Conservation (phyloP, 2,888 invertebrate species). For the Coelinius sp. region DNA sequence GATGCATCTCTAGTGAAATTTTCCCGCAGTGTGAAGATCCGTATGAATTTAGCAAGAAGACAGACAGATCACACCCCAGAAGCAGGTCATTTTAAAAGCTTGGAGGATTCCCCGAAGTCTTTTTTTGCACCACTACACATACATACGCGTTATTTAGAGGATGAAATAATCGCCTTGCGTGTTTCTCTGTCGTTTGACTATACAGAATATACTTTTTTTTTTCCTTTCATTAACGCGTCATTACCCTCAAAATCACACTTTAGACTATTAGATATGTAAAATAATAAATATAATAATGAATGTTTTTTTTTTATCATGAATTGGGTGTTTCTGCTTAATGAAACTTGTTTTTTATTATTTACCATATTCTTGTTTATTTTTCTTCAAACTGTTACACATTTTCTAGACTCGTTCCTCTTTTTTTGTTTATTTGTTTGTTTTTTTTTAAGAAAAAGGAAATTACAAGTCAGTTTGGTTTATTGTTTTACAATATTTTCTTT, state of each 20-base stretch:
- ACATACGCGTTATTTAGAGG: constrained; percentile 28
- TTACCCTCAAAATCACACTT: constrained; percentile 12
- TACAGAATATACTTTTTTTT: not conserved
- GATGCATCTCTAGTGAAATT: constrained; percentile 14
- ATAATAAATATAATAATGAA: not conserved
- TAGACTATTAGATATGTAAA: not conserved
- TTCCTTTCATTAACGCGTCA: not conserved
- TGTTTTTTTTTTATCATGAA: not conserved
- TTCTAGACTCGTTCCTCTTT: not conserved
- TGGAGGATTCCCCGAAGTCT: constrained; percentile 3
- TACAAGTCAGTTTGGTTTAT: constrained; percentile 9
- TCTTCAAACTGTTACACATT: not conserved
- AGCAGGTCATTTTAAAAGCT: not conserved
- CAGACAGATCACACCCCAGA: not conserved
- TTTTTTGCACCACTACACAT: not conserved
- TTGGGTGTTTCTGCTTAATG: not conserved
- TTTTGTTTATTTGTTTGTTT: not conserved
- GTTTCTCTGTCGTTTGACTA: constrained; percentile 26
- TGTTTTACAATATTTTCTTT: not conserved
- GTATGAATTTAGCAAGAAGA: not conserved
- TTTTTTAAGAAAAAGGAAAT: not conserved
- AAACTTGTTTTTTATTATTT: not conserved
- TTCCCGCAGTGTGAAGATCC: not conserved
- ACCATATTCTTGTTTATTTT: constrained; percentile 5
- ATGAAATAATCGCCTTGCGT: constrained; percentile 25